Base-by-base conservation (phyloP, 2,888 invertebrate genomes). In the Dorcus hopei region DNA sequence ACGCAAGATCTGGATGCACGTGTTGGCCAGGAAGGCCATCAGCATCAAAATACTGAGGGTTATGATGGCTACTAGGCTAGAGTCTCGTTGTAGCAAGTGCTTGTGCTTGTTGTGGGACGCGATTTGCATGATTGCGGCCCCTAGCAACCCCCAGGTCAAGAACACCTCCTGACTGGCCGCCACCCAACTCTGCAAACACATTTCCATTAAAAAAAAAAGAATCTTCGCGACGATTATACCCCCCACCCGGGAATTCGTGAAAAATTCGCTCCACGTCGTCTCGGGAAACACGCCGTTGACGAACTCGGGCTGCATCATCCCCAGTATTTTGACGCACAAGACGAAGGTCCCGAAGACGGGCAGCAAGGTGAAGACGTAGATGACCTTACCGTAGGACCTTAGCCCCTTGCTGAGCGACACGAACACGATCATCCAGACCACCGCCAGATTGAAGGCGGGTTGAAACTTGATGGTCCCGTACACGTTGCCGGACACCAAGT, bases 381-480 rank as follows among this genome's bases (percentile, higher is more conserved):
- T 86, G 11, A 91, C 90, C 82, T 91, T 92, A 58, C 92, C 91
- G 69, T 91, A 91, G 0, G 91, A 91, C 68, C 90, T 85, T 43
- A 94, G 79, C 58, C 95, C 94, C 84, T 93, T 93, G 76, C 93
- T 93, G 19, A 95, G 83, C 47, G 91, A 87, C 19, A 95, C 86
- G 73, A 95, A 95, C 5, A 94, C 89, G 50, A 92, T 88, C 84
- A 92, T 88, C 95, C 95, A 95, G 19, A 94, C 88, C 3, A 95
- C 89, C 0, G 92, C 92, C 75, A 95, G 80, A 77, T 94, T 93
- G 79, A 95, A 93, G 2, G 93, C 92, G 63, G 93, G 86, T 82
- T 95, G 92, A 78, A 94, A 93, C 77, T 90, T 90, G 58, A 91
- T 85, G 51, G 82, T 84, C 26, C 88, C 87, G 55, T 84, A 84